Conservation (phyloP, 2,797 vertebrate species). For the Synanceia verrucosa region DNA sequence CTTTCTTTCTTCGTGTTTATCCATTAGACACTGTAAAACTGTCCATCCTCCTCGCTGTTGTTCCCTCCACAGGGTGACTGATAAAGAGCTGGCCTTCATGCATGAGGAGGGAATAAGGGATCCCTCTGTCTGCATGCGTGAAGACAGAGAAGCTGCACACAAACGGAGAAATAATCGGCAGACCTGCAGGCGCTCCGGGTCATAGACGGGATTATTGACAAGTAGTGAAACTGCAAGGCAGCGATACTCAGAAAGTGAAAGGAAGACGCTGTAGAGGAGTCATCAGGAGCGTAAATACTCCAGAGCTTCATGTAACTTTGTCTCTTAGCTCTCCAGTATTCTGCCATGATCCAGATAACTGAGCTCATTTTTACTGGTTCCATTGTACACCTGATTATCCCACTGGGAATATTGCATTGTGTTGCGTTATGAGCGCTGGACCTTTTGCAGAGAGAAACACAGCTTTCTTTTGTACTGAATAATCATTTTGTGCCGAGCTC, state of each 20-base stretch:
- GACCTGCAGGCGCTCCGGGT: not conserved
- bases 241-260: not conserved
- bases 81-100: slow-evolving; percentile 60
- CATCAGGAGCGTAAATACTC: not conserved
- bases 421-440: not conserved
- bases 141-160: slow-evolving; percentile 47
- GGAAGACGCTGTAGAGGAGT: not conserved
- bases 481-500: not conserved
- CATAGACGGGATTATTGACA: slow-evolving; percentile 11
- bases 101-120: slow-evolving; percentile 70
- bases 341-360: not conserved
- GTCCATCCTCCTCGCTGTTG: not conserved
- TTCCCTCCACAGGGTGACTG: slow-evolving; percentile 30
- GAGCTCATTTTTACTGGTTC: not conserved
- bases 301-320: not conserved
- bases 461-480: not conserved
- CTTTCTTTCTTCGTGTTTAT: not conserved
- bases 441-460: not conserved
- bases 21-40: slow-evolving; percentile 20
- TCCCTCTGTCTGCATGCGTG: slow-evolving; percentile 29
- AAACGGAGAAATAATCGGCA: slow-evolving; percentile 29
- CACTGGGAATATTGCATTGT: not conserved
- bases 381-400: not conserved
- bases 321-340: not conserved
- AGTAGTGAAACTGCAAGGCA: not conserved